Conservation (phyloP, 2,888 invertebrate species). For the Drosophila buzzatii region DNA sequence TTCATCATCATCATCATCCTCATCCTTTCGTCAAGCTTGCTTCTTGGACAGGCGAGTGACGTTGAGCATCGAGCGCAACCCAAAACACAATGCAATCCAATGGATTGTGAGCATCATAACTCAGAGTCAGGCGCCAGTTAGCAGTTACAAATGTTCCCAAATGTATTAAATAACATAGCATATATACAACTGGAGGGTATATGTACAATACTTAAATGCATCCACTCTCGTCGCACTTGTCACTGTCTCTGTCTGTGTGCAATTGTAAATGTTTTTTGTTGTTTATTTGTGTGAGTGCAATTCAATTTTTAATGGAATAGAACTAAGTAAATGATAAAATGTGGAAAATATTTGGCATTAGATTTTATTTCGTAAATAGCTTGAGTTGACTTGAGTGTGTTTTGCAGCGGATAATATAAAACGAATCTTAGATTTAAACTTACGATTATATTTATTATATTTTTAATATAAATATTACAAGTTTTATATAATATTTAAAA, state of each 20-base stretch:
- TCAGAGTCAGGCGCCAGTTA: slow-evolving; percentile 50
- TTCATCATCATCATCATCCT: slow-evolving; percentile 28
- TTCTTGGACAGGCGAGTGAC: slow-evolving; percentile 31
- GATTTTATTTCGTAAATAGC: background rate
- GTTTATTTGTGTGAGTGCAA: background rate
- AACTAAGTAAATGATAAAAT: background rate
- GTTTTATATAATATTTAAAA: too few species aligned
- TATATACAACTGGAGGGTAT: background rate
- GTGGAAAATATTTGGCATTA: background rate
- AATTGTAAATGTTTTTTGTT: background rate
- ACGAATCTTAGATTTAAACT: background rate
- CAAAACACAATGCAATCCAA: slow-evolving; percentile 39
- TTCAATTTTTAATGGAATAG: background rate
- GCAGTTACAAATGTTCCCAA: slow-evolving; percentile 48
- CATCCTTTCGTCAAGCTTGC: slow-evolving; percentile 50
- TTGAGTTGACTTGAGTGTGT: background rate
- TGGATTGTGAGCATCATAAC: slow-evolving; percentile 41
- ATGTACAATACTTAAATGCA: background rate
- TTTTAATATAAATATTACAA: too few species aligned
- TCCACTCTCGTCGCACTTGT: background rate
- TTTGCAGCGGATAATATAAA: background rate
- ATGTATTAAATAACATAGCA: slow-evolving; percentile 31
- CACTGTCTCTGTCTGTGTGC: too few species aligned
- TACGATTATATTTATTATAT: background rate
- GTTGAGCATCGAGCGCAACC: slow-evolving; percentile 7